These are phyloP conservation scores for Chrysotoxum bicinctum DNA, from an alignment of 2,888 invertebrate species.

Conservation along the genomic window DNA sequence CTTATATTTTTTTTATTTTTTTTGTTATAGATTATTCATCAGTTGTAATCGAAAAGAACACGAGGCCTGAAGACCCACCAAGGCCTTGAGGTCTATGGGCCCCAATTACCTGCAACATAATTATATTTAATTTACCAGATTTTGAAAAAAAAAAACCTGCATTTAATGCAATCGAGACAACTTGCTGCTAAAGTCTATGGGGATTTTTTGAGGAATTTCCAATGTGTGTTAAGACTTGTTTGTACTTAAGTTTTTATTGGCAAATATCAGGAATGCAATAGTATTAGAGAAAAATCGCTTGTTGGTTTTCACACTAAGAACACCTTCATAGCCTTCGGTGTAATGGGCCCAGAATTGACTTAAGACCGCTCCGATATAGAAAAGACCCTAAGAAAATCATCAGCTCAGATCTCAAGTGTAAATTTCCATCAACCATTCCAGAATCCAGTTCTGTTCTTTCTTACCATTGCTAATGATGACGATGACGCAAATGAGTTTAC, in stretches of 20 bases:
- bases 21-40: constrained; percentile 39
- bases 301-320: not conserved
- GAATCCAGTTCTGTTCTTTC: not conserved
- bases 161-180: too few relatives aligned
- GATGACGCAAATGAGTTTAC: constrained; percentile 62
- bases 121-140: too few relatives aligned
- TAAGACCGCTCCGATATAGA: not conserved
- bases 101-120: not conserved
- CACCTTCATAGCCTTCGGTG: not conserved
- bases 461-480: constrained; percentile 50
- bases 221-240: too few relatives aligned
- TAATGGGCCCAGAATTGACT: not conserved
- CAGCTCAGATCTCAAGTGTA: constrained; percentile 25
- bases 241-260: too few relatives aligned
- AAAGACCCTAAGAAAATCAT: not conserved
- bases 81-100: not conserved
- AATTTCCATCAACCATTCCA: constrained; percentile 11
- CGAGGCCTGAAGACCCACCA: not conserved
- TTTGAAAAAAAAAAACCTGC: too few relatives aligned
- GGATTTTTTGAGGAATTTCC: too few relatives aligned
- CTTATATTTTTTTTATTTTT: too few relatives aligned
- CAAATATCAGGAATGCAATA: too few relatives aligned
- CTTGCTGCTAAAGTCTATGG: too few relatives aligned
- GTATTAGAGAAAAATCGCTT: too few relatives aligned
- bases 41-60: constrained; percentile 26